Percentiles rank a stretch among this genome's conserved stretches.
These are phyloP conservation scores for Mellilla xanthometata DNA, from an alignment of 2,888 invertebrate species.

Conservation along the genomic window DNA sequence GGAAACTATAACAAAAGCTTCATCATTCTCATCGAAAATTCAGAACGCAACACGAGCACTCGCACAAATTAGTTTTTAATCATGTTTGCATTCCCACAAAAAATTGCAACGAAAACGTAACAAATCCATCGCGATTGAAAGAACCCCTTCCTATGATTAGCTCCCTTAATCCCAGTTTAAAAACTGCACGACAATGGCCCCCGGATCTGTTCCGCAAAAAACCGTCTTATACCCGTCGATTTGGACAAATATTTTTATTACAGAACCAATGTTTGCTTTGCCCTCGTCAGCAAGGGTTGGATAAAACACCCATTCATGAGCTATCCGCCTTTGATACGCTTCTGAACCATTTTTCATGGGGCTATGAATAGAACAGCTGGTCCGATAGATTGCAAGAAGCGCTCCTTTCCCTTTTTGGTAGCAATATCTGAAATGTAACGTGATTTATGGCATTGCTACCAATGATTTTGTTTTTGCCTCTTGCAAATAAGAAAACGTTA, in stretches of 20 bases:
- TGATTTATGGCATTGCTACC: slow-evolving; percentile 21
- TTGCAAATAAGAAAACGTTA: slow-evolving; percentile 29
- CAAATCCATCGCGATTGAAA: slow-evolving; percentile 32
- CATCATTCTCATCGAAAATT: slow-evolving; percentile 8
- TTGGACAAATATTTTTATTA: slow-evolving; percentile 80
- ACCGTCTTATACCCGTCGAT: slow-evolving; percentile 61
- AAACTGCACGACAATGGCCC: slow-evolving; percentile 70
- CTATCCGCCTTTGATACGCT: slow-evolving; percentile 63
- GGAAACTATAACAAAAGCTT: not conserved
- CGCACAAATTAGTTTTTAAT: slow-evolving; percentile 33
- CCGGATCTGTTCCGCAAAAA: slow-evolving; percentile 58
- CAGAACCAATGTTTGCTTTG: slow-evolving; percentile 76
- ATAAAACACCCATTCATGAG: slow-evolving; percentile 63
- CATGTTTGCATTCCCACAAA: slow-evolving; percentile 35
- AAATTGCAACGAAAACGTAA: slow-evolving; percentile 30
- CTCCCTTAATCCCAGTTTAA: slow-evolving; percentile 73
- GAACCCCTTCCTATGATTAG: slow-evolving; percentile 62
- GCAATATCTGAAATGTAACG: slow-evolving; percentile 29
- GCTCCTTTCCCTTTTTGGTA: slow-evolving; percentile 45
- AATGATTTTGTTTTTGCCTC: slow-evolving; percentile 16
- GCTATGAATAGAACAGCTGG: slow-evolving; percentile 65
- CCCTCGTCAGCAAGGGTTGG: slow-evolving; percentile 71
- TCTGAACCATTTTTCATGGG: slow-evolving; percentile 56
- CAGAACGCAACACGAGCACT: slow-evolving; percentile 7
- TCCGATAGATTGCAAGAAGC: slow-evolving; percentile 47